Evolutionary conservation across 2,888 invertebrate species (phyloP), one percentile per base, ranked within the genome.

Genomic region (Caenorhabditis afra): DNA sequence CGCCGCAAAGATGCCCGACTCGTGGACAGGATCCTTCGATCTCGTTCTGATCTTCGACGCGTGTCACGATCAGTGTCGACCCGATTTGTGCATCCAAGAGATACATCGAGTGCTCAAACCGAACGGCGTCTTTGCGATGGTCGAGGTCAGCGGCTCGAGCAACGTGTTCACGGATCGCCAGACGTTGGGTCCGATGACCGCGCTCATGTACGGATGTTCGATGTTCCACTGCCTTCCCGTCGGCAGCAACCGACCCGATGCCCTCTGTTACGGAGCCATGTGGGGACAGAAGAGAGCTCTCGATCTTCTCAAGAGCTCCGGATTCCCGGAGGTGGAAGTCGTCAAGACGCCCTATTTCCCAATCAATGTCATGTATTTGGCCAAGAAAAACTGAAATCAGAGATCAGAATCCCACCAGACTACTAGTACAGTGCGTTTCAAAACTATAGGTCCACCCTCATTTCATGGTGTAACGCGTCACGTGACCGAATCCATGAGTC

Each of bases 211-310:
- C 52, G 74, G 70, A 23, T 78, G 74, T 20, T 84, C 85, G 2
- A 49, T 86, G 73, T 85, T 84, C 67, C 87, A 87, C 57, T 87
- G 87, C 61, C 78, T 87, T n/a, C 85, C 87, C 0, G 85, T 87
- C 18, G 86, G 84, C 8, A 83, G 81, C 52, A 87, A 84, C 53
- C 76, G 85, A 76, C 77, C 62, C 79, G 86, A 83, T 61, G 86
- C 86, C 0, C 71, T 86, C 8, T 73, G 84, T 18, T 67, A 81
- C 20, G 86, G 87, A 18, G 70, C 85, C 1, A 84, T 84, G 85
- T 86, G 86, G 85, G 87, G 86, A 14, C 29, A 47, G 18, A 68
- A 82, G 44, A 62, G 74, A 47, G 86, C 82, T 3, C 16, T 50
- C 10, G 57, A 77, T 11, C 52, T 87, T 66, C 71, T 87, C n/a